A percentile compares a stretch with the other conserved stretches of the same genome.
Conservation (phyloP, 2,797 vertebrate genomes). For the Clarias laeviceps region DNA sequence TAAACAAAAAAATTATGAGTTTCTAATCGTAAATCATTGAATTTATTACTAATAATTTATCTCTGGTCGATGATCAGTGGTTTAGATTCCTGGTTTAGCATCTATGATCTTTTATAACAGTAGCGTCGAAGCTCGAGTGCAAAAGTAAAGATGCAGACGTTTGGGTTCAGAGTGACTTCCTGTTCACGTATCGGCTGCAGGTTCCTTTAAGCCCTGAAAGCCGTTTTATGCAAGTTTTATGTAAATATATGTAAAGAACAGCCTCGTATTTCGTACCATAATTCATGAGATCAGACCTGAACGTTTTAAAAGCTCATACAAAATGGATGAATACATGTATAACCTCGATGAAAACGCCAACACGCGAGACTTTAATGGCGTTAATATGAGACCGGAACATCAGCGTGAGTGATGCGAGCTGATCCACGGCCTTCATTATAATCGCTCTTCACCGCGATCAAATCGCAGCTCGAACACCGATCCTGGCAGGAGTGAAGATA, state of each 20-base stretch:
- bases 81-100: neutral
- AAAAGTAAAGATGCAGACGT: neutral
- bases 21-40: neutral
- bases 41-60: neutral
- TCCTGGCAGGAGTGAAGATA: constrained; percentile 67
- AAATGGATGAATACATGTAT: constrained; percentile 24
- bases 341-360: constrained; percentile 16
- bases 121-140: neutral
- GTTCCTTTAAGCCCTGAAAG: neutral
- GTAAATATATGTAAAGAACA: constrained; percentile 5
- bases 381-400: constrained; percentile 35
- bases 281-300: neutral
- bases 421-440: constrained; percentile 69
- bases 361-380: constrained; percentile 32
- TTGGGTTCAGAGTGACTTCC: neutral
- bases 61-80: neutral
- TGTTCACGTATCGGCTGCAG: neutral
- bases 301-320: constrained; percentile 22
- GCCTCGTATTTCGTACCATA: neutral
- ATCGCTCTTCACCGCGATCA: constrained; percentile 71
- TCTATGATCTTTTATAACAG: neutral
- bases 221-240: neutral
- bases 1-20: neutral
- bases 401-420: constrained; percentile 54
- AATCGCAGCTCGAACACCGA: constrained; percentile 65